Base-by-base conservation (phyloP, 2,888 invertebrate genomes). In the Acleris sparsana region DNA sequence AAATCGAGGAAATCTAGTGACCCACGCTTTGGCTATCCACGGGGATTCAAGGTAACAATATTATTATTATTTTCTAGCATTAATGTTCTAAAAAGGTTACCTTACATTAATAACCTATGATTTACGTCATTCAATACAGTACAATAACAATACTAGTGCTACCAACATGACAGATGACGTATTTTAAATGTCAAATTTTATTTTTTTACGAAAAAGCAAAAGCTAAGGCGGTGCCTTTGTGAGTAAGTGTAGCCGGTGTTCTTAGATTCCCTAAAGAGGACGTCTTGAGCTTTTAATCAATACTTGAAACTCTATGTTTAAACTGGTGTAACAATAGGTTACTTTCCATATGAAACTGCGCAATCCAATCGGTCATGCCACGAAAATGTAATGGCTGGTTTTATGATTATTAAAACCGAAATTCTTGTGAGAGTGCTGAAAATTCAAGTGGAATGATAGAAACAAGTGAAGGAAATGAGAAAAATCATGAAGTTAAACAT, bases 1-100 rank as follows among this genome's bases (percentile, higher is more conserved):
- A 60, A 80, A 77, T 44, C 69, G 72, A 6, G 82, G 79, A 0
- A 80, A 80, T 58, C 57, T 81, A 2, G 72, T 67, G 1, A 68
- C 65, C 5, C 80, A 82, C n/a, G 67, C 70, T 1, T 65, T 57
- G 9, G 58, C 62, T 29, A 70, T 79, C 17, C 81, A 81, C 58
- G 75, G 76, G 17, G 77, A 76, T 57, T 65, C 61, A 9, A 70
- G 72, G 78, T 75, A 73, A 70, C 1, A 58, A 55, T 49, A 56
- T 64, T 49, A n/a, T 16, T 11, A 43, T 18, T 20, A 44, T 33
- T 33, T 33, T 3, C 11, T 33, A 33, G 33, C 11, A 33, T 11
- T 3, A 33, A 3, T 33, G 11, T 33, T 33, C 9, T 33, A 11
- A 33, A 33, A 29, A 33, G 11, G 11, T 11, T 33, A 33, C 11